Percentiles rank a stretch among this genome's conserved stretches.
phyloP scores from a whole-genome alignment of 2,888 invertebrate species.

The Latheticus oryzae region DNA sequence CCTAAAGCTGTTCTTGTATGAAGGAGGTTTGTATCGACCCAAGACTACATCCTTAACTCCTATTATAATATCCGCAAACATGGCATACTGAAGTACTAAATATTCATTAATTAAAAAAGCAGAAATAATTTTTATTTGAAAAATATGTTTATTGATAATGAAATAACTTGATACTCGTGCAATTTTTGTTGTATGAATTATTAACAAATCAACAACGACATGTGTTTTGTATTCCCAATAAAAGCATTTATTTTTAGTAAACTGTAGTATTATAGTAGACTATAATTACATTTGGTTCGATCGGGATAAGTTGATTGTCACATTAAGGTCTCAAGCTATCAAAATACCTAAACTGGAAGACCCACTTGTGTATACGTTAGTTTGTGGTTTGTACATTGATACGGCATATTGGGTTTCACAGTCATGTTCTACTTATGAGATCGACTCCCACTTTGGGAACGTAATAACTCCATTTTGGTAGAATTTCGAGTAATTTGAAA shows the following conservation, averaged over 20 bases:
- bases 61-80: constrained; percentile 41
- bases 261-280: no score
- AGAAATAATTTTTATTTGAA: constrained; percentile 1
- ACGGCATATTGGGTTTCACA: constrained; percentile 20
- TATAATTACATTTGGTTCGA: constrained; percentile 29
- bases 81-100: constrained; percentile 28
- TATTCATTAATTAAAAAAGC: not conserved
- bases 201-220: no score
- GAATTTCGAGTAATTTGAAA: constrained; percentile 4
- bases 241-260: no score
- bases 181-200: no score
- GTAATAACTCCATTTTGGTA: constrained; percentile 2
- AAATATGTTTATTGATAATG: not conserved
- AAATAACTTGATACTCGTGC: no score
- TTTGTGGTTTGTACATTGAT: constrained; percentile 32
- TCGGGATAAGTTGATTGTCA: constrained; percentile 27
- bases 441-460: constrained; percentile 4
- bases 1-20: constrained; percentile 28
- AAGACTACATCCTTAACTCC: constrained; percentile 38
- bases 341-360: constrained; percentile 17
- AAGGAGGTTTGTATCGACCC: constrained; percentile 39
- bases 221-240: no score
- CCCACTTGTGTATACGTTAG: constrained; percentile 22
- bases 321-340: constrained; percentile 29
- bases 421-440: constrained; percentile 15